These are phyloP conservation scores for Andrena chrysosceles DNA, from an alignment of 2,888 invertebrate species.

Conservation along the genomic window DNA sequence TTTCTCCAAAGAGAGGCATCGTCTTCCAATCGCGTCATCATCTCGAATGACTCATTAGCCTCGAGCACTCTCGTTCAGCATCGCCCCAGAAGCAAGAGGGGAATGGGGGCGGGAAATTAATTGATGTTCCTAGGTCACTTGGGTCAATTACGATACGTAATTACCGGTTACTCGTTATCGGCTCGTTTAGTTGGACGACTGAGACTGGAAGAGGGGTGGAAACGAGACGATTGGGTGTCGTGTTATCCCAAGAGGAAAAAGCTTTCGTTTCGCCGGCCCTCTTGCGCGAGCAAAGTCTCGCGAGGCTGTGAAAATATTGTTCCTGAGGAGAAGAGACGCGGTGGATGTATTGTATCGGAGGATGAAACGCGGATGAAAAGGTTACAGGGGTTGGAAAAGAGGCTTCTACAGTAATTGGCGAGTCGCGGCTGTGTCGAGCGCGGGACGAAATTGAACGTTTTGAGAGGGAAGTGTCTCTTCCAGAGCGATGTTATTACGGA, in stretches of 20 bases:
- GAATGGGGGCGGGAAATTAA: conserved; percentile 18
- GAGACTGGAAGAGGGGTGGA: not conserved
- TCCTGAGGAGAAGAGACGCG: conserved; percentile 7
- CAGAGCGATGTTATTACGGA: conserved; percentile 41
- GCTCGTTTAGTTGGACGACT: conserved; percentile 19
- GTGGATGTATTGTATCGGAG: conserved; percentile 26
- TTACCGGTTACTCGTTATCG: conserved; percentile 45
- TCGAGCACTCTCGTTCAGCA: conserved; percentile 42
- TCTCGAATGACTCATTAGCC: conserved; percentile 52
- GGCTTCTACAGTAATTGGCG: conserved; percentile 36
- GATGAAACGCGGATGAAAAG: conserved; percentile 14
- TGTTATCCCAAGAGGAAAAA: not conserved
- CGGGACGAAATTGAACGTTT: conserved; percentile 46
- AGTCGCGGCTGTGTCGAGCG: not conserved
- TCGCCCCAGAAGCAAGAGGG: conserved; percentile 26
- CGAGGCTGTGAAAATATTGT: conserved; percentile 36
- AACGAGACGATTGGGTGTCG: not conserved
- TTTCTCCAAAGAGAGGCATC: not conserved
- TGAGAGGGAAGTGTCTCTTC: conserved; percentile 39
- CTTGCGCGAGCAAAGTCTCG: not conserved
- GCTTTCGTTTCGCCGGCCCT: not conserved
- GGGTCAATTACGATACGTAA: conserved; percentile 45
- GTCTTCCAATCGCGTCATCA: conserved; percentile 3
- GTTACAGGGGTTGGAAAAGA: not conserved
- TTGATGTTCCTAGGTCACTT: conserved; percentile 44